A percentile compares a stretch with the other conserved stretches of the same genome.
Evolutionary conservation across 1,140 invertebrate genomes (phyloP).

Genomic region (Lucilia sericata): DNA sequence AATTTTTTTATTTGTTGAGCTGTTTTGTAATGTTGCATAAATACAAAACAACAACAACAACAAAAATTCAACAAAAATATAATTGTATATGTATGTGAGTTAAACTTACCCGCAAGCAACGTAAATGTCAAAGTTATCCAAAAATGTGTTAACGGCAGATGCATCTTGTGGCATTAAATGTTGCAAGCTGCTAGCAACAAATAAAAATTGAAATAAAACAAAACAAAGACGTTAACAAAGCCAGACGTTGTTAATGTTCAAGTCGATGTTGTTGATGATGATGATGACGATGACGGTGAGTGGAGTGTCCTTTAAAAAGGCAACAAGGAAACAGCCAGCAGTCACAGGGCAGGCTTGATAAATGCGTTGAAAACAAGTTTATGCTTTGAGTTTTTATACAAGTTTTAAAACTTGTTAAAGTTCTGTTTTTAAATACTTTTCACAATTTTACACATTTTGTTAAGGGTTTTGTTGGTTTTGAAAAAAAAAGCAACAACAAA

Average conservation of each 20-base stretch:
- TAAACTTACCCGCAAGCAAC: conserved; percentile 61
- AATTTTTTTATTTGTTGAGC: no score
- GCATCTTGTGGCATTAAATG: conserved; percentile 54
- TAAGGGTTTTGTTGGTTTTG: not conserved
- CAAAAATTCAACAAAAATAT: no score
- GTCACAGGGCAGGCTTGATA: not conserved
- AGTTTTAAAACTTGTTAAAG: not conserved
- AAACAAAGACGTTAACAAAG: conserved; percentile 13
- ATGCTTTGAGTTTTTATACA: not conserved
- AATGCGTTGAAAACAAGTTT: conserved; percentile 1
- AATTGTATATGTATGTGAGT: conserved; percentile 1
- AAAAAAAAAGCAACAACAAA: not conserved
- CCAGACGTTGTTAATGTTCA: conserved; percentile 49
- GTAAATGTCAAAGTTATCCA: conserved; percentile 67
- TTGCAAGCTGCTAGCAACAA: conserved; percentile 39
- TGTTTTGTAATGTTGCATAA: no score
- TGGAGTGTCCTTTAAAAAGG: not conserved
- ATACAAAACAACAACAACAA: no score
- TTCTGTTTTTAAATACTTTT: not conserved
- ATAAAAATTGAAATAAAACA: not conserved
- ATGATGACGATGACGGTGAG: not conserved
- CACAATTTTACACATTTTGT: not conserved
- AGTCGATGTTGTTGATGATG: not conserved
- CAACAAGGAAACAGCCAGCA: no score
- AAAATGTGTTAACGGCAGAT: conserved; percentile 53